Percentiles rank a stretch among this genome's conserved stretches.
Evolutionary conservation across 2,113 vertebrate species (phyloP).

Genomic region (Montifringilla adamsi): DNA sequence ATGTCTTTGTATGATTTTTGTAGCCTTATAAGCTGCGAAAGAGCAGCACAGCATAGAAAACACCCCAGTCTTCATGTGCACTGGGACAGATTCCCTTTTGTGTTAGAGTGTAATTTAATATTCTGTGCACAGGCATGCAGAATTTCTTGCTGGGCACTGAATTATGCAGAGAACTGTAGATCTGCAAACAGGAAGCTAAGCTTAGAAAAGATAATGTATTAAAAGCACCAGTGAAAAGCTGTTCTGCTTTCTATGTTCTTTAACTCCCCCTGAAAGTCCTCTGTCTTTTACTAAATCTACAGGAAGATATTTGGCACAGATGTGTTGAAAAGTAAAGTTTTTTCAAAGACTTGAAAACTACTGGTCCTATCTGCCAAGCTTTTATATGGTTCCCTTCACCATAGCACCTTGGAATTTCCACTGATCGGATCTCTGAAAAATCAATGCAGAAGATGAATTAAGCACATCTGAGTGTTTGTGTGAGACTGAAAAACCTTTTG

Average conservation of each 20-base stretch:
- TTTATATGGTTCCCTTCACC: constrained; percentile 19
- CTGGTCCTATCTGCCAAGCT: not conserved
- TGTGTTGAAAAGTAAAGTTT: constrained; percentile 36
- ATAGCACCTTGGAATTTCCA: constrained; percentile 30
- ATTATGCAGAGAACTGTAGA: constrained; percentile 51
- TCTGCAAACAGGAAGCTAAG: constrained; percentile 54
- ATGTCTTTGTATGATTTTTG: constrained; percentile 46
- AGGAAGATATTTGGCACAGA: constrained; percentile 22
- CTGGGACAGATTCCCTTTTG: constrained; percentile 9
- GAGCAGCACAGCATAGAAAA: constrained; percentile 19
- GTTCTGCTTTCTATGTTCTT: constrained; percentile 39
- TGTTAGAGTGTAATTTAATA: constrained; percentile 43
- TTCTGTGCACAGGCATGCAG: constrained; percentile 50
- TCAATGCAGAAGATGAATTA: constrained; percentile 40
- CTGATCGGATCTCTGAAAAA: constrained; percentile 7
- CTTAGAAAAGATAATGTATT: constrained; percentile 51
- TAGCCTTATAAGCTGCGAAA: constrained; percentile 23
- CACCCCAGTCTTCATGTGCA: not conserved
- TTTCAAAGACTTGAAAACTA: constrained; percentile 39
- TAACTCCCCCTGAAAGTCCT: constrained; percentile 4
- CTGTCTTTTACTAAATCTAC: constrained; percentile 39
- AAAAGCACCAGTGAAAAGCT: constrained; percentile 17
- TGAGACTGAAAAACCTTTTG: not conserved
- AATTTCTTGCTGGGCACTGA: constrained; percentile 63
- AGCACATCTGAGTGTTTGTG: not conserved